Base-by-base conservation (phyloP, 2,888 invertebrate genomes). In the Stenchaetothrips biformis region DNA sequence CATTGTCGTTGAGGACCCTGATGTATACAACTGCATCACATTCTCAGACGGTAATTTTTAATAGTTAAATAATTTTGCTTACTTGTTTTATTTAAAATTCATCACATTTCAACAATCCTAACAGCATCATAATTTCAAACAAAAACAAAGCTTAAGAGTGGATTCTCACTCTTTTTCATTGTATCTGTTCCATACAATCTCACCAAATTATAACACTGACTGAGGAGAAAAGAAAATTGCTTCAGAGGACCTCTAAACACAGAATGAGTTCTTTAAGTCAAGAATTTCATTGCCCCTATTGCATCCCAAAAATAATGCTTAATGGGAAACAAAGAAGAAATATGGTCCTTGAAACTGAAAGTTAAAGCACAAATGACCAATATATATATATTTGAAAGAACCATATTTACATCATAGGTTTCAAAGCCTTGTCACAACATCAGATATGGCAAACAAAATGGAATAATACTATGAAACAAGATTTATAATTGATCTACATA, bases 1-100 rank as follows among this genome's bases (percentile, higher is more conserved):
- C 88, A 88, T 83, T 89, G 88, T 83, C 88, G 88, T 83, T 88
- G 81, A 83, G 49, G 53, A 7, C 53, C 1, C 13, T 53, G 13
- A 53, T 48, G 48, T 79, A 8, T 16, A 9, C 53, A 53, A 37
- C 27, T 27, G 16, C 13, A 13, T 9, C 53, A 16, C 53, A 53
- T 53, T 53, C 9, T 13, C 53, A 53, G 3, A 21, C 21, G 21
- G 21, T 3, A 62, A n/a, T 62, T 16, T 62, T 16, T 62, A n/a
- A n/a, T 53, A 2, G 16, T 53, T 16, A 74, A 21, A 21, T 2
- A 74, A 74, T 9, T 25, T 74, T 74, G 11, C 8, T 21, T 74
- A 13, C 18, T 59, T 18, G 16, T 25, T 74, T 74, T 74, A 25
- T 74, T 74, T 74, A 74, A 74, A 74, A 74, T 53, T 53, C 53